These are phyloP conservation scores for Columba livia DNA, from an alignment of 2,113 vertebrate species.

Conservation along the genomic window DNA sequence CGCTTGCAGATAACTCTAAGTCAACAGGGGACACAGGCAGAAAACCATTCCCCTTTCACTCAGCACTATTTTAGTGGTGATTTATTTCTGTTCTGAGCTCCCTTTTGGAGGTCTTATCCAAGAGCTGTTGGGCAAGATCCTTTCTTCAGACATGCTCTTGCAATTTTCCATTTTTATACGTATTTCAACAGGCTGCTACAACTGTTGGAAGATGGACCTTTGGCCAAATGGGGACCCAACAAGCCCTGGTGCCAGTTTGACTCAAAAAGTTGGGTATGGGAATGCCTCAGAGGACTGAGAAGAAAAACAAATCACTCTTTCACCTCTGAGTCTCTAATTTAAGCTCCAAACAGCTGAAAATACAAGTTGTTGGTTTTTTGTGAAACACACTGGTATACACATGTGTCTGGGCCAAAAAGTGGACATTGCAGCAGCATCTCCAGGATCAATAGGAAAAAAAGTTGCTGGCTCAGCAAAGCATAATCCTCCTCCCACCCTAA, in stretches of 20 bases:
- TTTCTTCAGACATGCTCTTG: conserved; percentile 35
- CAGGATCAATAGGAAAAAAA: not conserved
- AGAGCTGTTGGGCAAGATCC: not conserved
- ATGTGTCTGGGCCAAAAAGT: not conserved
- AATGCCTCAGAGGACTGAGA: not conserved
- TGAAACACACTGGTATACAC: not conserved
- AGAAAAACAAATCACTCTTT: not conserved
- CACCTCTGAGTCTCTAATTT: not conserved
- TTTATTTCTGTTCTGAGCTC: not conserved
- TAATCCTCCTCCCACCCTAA: not conserved
- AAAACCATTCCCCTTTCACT: not conserved
- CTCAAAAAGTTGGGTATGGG: not conserved
- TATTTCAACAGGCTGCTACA: conserved; percentile 51
- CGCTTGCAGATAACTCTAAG: not conserved
- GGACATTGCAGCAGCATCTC: not conserved
- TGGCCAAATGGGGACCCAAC: not conserved
- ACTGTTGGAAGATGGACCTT: not conserved
- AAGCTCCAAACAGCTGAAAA: not conserved
- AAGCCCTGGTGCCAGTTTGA: not conserved
- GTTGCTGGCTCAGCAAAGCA: not conserved
- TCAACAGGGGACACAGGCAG: not conserved
- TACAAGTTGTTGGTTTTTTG: not conserved
- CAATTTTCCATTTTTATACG: conserved; percentile 41
- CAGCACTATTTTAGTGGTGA: not conserved
- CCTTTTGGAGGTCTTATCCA: not conserved